A percentile compares a stretch with the other conserved stretches of the same genome.
These are phyloP conservation scores for Actinernus sp. DNA, from an alignment of 92 coral and sea anemone species.

Conservation along the genomic window DNA sequence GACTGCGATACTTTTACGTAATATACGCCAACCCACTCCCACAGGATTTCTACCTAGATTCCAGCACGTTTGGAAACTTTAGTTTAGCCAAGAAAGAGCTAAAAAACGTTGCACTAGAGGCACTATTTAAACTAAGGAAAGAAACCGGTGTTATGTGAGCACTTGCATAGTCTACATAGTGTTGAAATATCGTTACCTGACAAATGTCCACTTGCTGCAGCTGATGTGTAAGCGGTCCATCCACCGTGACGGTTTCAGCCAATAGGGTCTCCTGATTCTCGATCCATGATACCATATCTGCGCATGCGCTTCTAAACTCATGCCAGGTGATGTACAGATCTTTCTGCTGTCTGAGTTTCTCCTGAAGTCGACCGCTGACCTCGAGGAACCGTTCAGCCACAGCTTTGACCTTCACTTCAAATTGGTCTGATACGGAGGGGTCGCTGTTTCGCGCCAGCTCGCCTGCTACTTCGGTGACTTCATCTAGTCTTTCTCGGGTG, in stretches of 20 bases:
- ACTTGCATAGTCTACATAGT: too few relatives aligned
- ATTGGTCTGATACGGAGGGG: constrained; percentile 71
- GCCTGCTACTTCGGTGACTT: constrained; percentile 79
- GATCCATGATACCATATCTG: constrained; percentile 84
- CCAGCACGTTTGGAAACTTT: not conserved
- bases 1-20: too few relatives aligned
- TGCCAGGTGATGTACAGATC: constrained; percentile 80
- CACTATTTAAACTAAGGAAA: too few relatives aligned
- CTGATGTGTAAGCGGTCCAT: constrained; percentile 71
- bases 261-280: constrained; percentile 74
- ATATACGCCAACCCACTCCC: too few relatives aligned
- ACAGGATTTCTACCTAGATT: not conserved
- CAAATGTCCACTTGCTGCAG: constrained; percentile 84
- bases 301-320: constrained; percentile 84
- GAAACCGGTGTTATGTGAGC: not conserved
- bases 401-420: constrained; percentile 65
- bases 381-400: constrained; percentile 69
- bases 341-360: constrained; percentile 54
- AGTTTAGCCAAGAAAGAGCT: not conserved
- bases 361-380: constrained; percentile 58
- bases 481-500: constrained; percentile 70
- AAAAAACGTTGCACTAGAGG: not conserved
- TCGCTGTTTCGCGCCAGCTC: constrained; percentile 84
- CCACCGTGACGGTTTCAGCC: constrained; percentile 54
- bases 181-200: constrained; percentile 48